Evolutionary conservation across 2,797 vertebrate species (phyloP).

Genomic region (Galago senegalensis): DNA sequence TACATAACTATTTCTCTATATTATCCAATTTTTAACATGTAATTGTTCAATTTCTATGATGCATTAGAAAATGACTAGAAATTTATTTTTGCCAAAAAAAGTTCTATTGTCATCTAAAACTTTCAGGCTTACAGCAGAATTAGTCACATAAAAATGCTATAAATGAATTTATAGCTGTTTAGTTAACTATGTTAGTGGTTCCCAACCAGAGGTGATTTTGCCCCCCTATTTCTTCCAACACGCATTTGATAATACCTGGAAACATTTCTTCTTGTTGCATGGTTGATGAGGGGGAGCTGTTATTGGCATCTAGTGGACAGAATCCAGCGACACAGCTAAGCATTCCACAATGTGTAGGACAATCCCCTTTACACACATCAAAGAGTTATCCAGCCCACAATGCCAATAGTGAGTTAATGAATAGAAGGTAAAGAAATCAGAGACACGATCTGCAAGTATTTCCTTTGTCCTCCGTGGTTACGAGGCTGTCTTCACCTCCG

Average conservation of each 20-base stretch:
- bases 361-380: background rate
- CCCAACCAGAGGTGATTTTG: background rate
- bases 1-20: background rate
- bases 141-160: background rate
- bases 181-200: background rate
- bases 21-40: background rate
- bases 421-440: background rate
- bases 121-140: constrained; percentile 27
- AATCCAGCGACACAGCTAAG: background rate
- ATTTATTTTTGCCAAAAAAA: constrained; percentile 54
- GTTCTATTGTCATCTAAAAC: background rate
- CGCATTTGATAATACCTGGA: background rate
- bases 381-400: background rate
- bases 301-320: background rate
- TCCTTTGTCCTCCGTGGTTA: background rate
- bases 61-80: background rate
- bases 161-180: background rate
- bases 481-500: background rate
- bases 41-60: background rate
- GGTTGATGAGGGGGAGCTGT: background rate
- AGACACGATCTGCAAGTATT: background rate
- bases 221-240: no score
- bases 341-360: background rate
- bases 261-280: background rate
- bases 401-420: background rate